Conservation (phyloP, 2,113 vertebrate species). For the Abramis brama region DNA sequence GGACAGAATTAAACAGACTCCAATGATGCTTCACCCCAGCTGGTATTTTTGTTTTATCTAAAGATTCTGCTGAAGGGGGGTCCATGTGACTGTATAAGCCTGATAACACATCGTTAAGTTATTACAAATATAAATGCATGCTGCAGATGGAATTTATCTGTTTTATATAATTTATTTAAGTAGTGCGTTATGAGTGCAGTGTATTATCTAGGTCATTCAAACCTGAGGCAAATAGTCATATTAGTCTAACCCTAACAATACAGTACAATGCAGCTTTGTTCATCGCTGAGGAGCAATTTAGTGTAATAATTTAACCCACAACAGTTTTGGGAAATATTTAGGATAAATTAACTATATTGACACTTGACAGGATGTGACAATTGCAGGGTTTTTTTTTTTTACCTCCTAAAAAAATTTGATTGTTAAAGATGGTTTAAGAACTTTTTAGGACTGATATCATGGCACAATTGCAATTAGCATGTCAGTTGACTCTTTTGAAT, state of each 20-base stretch:
- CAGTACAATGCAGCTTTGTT: background rate
- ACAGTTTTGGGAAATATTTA: background rate
- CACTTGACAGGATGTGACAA: background rate
- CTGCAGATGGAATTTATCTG: background rate
- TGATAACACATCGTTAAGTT: background rate
- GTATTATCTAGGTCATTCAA: background rate
- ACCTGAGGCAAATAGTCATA: background rate
- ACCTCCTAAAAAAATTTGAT: too few species aligned
- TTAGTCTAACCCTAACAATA: background rate
- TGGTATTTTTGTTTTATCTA: conserved; percentile 25
- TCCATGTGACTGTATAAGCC: background rate
- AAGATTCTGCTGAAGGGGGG: background rate
- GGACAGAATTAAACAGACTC: background rate
- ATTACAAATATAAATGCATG: background rate
- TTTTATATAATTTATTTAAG: background rate
- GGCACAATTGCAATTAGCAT: background rate
- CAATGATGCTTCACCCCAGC: background rate
- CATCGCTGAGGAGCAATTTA: background rate
- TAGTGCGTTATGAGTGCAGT: background rate
- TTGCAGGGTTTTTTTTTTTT: background rate
- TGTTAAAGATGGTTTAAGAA: background rate
- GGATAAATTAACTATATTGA: background rate
- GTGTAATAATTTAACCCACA: background rate
- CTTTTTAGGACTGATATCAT: background rate
- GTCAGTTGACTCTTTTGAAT: background rate